Percentiles rank a stretch among this genome's conserved stretches.
Conservation (phyloP, 2,888 invertebrate species). For the Protodeltote pygarga region DNA sequence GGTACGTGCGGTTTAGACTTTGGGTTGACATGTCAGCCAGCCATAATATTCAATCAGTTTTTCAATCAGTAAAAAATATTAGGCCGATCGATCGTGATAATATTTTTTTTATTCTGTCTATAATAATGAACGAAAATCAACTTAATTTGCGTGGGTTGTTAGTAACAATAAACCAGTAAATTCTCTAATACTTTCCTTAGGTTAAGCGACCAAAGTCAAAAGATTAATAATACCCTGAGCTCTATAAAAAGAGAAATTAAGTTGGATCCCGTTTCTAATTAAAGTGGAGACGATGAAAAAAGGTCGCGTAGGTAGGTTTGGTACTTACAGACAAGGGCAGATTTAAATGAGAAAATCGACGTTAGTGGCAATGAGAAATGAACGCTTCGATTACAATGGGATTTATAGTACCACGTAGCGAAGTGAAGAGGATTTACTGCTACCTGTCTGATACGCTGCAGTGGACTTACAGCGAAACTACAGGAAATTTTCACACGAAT, state of each 20-base stretch:
- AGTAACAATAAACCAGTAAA: slow-evolving; percentile 2
- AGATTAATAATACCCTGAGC: slow-evolving; percentile 27
- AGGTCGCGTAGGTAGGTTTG: slow-evolving; percentile 30
- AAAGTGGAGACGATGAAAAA: slow-evolving; percentile 39
- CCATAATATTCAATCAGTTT: too few relatives aligned
- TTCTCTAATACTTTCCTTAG: slow-evolving; percentile 7
- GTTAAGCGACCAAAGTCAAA: slow-evolving; percentile 25
- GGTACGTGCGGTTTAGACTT: too few relatives aligned
- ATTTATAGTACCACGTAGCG: slow-evolving; percentile 35
- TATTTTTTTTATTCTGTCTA: too few relatives aligned
- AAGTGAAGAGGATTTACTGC: slow-evolving; percentile 35
- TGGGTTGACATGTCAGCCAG: too few relatives aligned
- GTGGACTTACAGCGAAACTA: slow-evolving; percentile 20
- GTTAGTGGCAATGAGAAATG: slow-evolving; percentile 40
- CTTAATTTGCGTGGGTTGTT: too few relatives aligned
- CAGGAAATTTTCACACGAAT: slow-evolving; percentile 1
- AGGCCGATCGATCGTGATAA: too few relatives aligned
- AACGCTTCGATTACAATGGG: slow-evolving; percentile 28
- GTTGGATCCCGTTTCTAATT: slow-evolving; percentile 41
- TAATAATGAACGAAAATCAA: too few relatives aligned
- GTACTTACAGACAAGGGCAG: slow-evolving; percentile 26
- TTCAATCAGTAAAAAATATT: too few relatives aligned
- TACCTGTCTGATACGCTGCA: slow-evolving; percentile 30
- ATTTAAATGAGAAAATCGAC: slow-evolving; percentile 40
- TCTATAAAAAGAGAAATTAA: slow-evolving; percentile 42